Evolutionary conservation across 2,888 invertebrate genomes (phyloP), one percentile per base, ranked within the genome.

Genomic region (Tipula unca): DNA sequence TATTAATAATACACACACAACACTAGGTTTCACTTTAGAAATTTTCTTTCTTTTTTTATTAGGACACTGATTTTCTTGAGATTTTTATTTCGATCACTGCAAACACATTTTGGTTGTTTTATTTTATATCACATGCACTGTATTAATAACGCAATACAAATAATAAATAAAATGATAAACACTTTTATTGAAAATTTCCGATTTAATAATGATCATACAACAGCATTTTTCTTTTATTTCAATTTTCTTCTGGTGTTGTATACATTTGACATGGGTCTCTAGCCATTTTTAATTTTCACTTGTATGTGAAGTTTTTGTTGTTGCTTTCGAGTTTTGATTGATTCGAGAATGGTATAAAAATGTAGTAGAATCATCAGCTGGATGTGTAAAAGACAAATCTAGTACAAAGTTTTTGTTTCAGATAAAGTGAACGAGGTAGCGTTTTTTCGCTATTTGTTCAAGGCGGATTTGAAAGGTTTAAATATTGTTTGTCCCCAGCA

Each of bases 231-330:
- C 10, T 69, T 20, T 69, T 20, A 25, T 69, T 25, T 69, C 25
- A 69, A 69, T 69, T 69, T 20, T 25, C 6, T 25, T 25, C 69
- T 69, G 25, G 3, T 25, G 69, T 69, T 69, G 69, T 69, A 13
- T 25, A 25, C 69, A 10, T 69, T 54, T 54, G 48, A 54, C 48
- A 54, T 17, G 48, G 13, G 17, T 13, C 48, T 54, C 13, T 69
- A 69, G 69, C 69, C 69, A 69, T 69, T 69, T 69, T 69, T 69
- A 69, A 69, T 69, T 69, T 69, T 69, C 69, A 69, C 69, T 69
- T 25, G 69, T 2, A 25, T 69, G n/a, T 69, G 13, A 69, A 69
- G 69, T 20, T 69, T 69, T 69, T 69, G 69, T 69, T 69, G 69
- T 69, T 69, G 69, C 69, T 10, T 69, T 69, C 25, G 10, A 69